Percentiles rank a stretch among this genome's conserved stretches.
Evolutionary conservation across 2,113 vertebrate genomes (phyloP).

Genomic region (Sardina pilchardus): DNA sequence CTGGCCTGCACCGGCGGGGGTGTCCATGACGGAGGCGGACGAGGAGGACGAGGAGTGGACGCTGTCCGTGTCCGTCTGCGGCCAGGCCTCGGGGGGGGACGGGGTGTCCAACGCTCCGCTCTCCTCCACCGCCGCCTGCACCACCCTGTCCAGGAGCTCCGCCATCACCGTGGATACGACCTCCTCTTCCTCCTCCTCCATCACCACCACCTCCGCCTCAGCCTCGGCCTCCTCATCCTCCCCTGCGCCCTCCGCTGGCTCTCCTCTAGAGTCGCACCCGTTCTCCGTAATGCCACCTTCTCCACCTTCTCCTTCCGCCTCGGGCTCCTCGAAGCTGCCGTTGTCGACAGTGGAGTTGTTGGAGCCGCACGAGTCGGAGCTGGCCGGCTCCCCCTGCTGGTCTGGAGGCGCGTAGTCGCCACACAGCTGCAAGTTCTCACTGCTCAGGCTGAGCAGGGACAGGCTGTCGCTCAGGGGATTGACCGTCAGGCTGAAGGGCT

Average conservation of each 20-base stretch:
- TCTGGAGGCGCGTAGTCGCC: conserved; percentile 84
- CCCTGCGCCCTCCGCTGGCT: conserved; percentile 54
- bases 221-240: conserved; percentile 59
- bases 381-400: conserved; percentile 85
- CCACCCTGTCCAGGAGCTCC: conserved; percentile 85
- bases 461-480: conserved; percentile 94
- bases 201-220: conserved; percentile 76
- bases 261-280: conserved; percentile 70
- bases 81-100: conserved; percentile 68
- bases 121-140: conserved; percentile 74
- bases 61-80: conserved; percentile 73
- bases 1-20: conserved; percentile 55
- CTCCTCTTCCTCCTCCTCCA: conserved; percentile 63
- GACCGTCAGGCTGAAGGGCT: conserved; percentile 94
- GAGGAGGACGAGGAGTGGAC: conserved; percentile 55
- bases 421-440: conserved; percentile 88
- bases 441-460: conserved; percentile 93
- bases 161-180: conserved; percentile 82
- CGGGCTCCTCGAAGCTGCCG: conserved; percentile 84
- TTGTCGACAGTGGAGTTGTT: conserved; percentile 87
- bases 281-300: conserved; percentile 40
- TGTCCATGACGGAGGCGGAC: conserved; percentile 46
- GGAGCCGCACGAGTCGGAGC: conserved; percentile 89
- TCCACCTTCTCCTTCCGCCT: conserved; percentile 35
- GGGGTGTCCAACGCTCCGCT: conserved; percentile 66